Evolutionary conservation across 1,140 invertebrate species (phyloP), one percentile per base, ranked within the genome.

Genomic region (Apolygus lucorum): DNA sequence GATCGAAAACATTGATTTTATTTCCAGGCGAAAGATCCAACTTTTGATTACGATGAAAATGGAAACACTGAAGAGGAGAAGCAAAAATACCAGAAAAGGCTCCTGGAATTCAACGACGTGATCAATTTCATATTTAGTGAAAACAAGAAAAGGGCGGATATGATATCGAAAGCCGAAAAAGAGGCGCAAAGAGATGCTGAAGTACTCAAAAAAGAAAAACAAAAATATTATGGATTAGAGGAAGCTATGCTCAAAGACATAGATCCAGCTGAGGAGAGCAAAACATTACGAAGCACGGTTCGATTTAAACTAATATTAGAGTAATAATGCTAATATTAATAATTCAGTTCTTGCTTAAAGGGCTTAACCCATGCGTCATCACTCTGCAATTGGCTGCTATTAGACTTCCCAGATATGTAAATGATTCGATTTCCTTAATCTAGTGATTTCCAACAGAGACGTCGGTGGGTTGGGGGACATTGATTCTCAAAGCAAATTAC

Each of bases 101-200:
- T 59, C 54, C 54, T 59, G 2, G 54, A 59, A 59, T 59, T 59
- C 54, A 17, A 59, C 22, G 54, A 59, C 54, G 54, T 59, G 2
- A 22, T 59, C 22, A 59, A 59, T 59, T 59, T 59, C 22, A 59
- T 59, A 11, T 59, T 59, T 21, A 59, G 22, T 21, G 54, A 59
- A 22, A 59, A 59, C 54, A 59, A 59, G 22, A 59, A 14, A 11
- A 59, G 54, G 22, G 22, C 54, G 11, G 54, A 59, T 13, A 59
- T 11, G 22, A 59, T 59, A 14, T 59, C 54, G 22, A 8, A 14
- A 4, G 54, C 54, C 22, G 54, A 59, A 13, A 24, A 4, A 21
- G 54, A 59, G 2, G 22, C 22, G 22, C 11, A 11, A 22, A 59
- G 22, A 59, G 54, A 59, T 4, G 54, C 54, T 4, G 54, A 59